A percentile compares a stretch with the other conserved stretches of the same genome.
These are phyloP conservation scores for Eupithecia centaureata DNA, from an alignment of 2,888 invertebrate species.

Conservation along the genomic window DNA sequence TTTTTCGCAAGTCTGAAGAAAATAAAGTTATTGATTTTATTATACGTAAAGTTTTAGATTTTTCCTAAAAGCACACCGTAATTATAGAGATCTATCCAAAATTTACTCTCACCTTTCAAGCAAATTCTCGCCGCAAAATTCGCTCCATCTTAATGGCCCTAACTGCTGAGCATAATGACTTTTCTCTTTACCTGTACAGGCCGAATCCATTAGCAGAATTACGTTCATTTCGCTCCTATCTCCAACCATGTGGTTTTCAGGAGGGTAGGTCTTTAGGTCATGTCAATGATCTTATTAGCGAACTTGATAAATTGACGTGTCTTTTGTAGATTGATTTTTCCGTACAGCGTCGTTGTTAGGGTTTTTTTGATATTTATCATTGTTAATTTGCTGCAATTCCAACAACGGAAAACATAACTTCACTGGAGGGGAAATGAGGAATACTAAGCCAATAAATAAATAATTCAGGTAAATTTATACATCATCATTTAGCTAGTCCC, in stretches of 20 bases:
- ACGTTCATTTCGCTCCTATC: conserved; percentile 6
- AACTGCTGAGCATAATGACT: conserved; percentile 5
- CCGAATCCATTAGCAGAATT: conserved; percentile 14
- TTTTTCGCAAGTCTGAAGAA: no score
- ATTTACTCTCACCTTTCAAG: neutral
- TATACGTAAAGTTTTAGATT: no score
- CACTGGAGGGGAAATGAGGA: no score
- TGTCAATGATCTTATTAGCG: neutral
- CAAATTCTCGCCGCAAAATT: neutral
- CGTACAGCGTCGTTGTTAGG: neutral
- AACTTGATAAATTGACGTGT: neutral
- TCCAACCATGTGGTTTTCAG: conserved; percentile 1
- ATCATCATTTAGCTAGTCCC: no score
- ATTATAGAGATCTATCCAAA: neutral
- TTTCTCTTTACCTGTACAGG: conserved; percentile 8
- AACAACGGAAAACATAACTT: no score
- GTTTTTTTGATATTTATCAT: no score
- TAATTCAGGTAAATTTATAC: no score
- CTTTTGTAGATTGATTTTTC: neutral
- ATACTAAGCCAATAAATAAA: no score
- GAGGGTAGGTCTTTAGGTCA: neutral
- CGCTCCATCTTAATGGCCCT: neutral
- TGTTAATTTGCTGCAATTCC: no score
- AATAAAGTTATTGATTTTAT: no score
- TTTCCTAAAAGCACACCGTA: neutral